Percentiles rank a stretch among this genome's conserved stretches.
These are phyloP conservation scores for Apodemus sylvaticus DNA, from an alignment of 2,113 vertebrate genomes.

Conservation along the genomic window DNA sequence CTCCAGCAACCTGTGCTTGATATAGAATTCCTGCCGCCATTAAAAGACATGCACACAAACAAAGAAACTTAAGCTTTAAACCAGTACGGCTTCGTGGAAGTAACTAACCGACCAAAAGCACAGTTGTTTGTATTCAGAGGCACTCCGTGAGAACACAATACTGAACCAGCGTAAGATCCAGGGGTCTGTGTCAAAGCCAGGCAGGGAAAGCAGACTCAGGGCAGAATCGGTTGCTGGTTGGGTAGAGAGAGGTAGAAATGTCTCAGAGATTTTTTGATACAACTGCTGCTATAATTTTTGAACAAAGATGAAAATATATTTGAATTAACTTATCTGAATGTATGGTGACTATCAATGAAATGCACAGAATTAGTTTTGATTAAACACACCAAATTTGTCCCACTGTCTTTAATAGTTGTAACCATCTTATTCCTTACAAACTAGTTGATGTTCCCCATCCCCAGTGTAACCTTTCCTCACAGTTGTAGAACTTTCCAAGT, in stretches of 20 bases:
- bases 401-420: not conserved
- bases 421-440: not conserved
- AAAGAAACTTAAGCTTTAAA: conserved; percentile 51
- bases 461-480: not conserved
- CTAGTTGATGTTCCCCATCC: not conserved
- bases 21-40: not conserved
- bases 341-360: not conserved
- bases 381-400: not conserved
- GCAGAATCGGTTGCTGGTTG: not conserved
- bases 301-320: not conserved
- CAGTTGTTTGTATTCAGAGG: conserved; percentile 47
- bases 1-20: not conserved
- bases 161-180: not conserved
- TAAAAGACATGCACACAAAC: conserved; percentile 12
- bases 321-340: not conserved
- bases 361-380: not conserved
- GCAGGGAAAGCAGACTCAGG: not conserved
- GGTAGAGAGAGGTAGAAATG: not conserved
- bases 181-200: not conserved
- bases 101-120: not conserved
- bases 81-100: not conserved
- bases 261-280: not conserved
- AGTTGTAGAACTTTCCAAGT: not conserved
- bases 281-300: not conserved
- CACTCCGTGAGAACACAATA: not conserved